Conservation (phyloP, 2,888 invertebrate species). For the Drosophila meridiana region DNA sequence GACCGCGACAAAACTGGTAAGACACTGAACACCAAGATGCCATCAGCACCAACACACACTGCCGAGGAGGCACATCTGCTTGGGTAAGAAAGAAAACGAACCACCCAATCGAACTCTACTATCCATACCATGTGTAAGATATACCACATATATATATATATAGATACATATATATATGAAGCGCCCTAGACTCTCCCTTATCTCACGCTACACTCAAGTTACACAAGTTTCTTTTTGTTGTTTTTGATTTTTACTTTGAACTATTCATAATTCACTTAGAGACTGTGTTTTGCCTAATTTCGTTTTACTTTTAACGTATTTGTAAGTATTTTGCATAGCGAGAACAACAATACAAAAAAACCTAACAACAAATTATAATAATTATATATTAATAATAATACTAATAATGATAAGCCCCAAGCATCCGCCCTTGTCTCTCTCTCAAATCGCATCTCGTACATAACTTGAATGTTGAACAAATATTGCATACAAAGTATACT, state of each 20-base stretch:
- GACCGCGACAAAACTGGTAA: constrained; percentile 85
- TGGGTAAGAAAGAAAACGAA: constrained; percentile 88
- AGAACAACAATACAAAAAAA: constrained; percentile 17
- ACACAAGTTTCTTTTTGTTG: constrained; percentile 30
- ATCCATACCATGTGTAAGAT: constrained; percentile 50
- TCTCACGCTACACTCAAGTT: constrained; percentile 40
- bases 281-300: constrained; percentile 40
- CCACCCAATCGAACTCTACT: constrained; percentile 5
- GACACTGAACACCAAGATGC: constrained; percentile 85
- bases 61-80: constrained; percentile 95
- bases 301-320: constrained; percentile 20
- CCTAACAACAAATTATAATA: constrained; percentile 20
- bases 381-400: constrained; percentile 3
- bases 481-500: constrained; percentile 34
- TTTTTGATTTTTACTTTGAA: constrained; percentile 7
- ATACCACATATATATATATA: constrained; percentile 1
- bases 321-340: constrained; percentile 53
- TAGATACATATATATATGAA: constrained; percentile 18
- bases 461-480: constrained; percentile 52
- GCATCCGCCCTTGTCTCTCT: constrained; percentile 56
- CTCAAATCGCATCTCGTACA: constrained; percentile 49
- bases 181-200: constrained; percentile 18
- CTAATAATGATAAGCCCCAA: constrained; percentile 20
- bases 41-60: constrained; percentile 85
- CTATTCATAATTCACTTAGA: constrained; percentile 38